A percentile compares a stretch with the other conserved stretches of the same genome.
These are phyloP conservation scores for Eulithis testata DNA, from an alignment of 2,888 invertebrate species.

Conservation along the genomic window DNA sequence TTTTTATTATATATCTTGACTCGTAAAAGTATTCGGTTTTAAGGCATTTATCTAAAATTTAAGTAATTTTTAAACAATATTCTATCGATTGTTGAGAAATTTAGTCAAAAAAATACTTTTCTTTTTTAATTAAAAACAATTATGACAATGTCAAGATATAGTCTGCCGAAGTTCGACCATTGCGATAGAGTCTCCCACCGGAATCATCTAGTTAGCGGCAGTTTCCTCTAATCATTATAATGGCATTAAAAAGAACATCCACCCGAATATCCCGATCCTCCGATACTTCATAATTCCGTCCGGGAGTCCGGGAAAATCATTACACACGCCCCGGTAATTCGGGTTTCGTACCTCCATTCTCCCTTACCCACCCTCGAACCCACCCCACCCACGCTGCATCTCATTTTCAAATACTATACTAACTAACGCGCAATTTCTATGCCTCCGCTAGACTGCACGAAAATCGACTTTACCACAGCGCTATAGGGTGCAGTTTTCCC, in stretches of 20 bases:
- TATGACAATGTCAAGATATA: too few species aligned
- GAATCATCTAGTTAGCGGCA: slow-evolving; percentile 42
- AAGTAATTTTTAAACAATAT: too few species aligned
- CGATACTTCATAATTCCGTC: slow-evolving; percentile 80
- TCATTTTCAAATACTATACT: slow-evolving; percentile 81
- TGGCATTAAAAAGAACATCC: slow-evolving; percentile 62
- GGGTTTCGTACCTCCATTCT: slow-evolving; percentile 73
- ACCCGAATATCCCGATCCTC: slow-evolving; percentile 63
- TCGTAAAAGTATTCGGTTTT: too few species aligned
- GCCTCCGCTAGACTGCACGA: slow-evolving; percentile 53
- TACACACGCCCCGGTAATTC: slow-evolving; percentile 84
- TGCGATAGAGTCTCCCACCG: slow-evolving; percentile 25
- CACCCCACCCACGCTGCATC: slow-evolving; percentile 74
- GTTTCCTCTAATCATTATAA: slow-evolving; percentile 57
- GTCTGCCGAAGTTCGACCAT: not conserved
- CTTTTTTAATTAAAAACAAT: too few species aligned
- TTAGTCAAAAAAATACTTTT: too few species aligned
- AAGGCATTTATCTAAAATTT: too few species aligned
- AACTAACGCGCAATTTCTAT: slow-evolving; percentile 69
- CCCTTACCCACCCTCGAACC: slow-evolving; percentile 39
- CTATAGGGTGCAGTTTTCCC: slow-evolving; percentile 56
- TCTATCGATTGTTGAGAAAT: too few species aligned
- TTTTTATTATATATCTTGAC: not conserved
- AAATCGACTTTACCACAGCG: slow-evolving; percentile 63
- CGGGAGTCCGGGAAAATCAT: slow-evolving; percentile 83